Conservation (phyloP, 2,113 vertebrate species). For the Campylomormyrus tamandua region DNA sequence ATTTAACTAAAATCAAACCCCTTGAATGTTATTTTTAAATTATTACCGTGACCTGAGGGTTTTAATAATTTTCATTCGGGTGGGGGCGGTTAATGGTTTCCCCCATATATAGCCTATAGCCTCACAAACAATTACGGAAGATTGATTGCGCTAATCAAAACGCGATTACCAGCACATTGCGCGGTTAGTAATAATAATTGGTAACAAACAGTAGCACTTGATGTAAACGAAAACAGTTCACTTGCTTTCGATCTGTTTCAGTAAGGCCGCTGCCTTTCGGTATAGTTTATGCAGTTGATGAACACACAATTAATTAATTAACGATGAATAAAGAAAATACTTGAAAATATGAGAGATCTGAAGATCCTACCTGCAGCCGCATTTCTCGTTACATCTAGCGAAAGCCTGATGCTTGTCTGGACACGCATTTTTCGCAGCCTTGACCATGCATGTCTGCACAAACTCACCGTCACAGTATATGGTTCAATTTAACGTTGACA, state of each 20-base stretch:
- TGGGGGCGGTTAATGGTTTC: not conserved
- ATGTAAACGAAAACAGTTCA: not conserved
- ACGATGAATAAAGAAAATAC: not conserved
- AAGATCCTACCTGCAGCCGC: not conserved
- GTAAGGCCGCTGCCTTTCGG: not conserved
- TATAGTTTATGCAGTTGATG: not conserved
- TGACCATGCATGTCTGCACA: not conserved
- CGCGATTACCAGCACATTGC: not conserved
- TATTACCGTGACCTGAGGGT: not conserved
- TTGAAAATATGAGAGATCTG: not conserved
- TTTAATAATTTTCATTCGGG: not conserved
- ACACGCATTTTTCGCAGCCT: not conserved
- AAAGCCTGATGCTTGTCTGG: not conserved
- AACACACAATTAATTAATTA: not conserved
- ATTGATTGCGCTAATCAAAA: not conserved
- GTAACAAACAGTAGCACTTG: not conserved
- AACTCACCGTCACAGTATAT: not conserved
- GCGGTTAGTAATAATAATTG: not conserved
- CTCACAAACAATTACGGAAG: not conserved
- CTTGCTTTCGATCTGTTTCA: not conserved
- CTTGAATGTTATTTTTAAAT: not conserved
- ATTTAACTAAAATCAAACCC: not conserved
- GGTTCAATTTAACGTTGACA: not conserved
- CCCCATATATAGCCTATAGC: not conserved
- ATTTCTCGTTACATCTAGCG: not conserved